Evolutionary conservation across 2,797 vertebrate genomes (phyloP), one percentile per base, ranked within the genome.

Genomic region (Lophius americanus): DNA sequence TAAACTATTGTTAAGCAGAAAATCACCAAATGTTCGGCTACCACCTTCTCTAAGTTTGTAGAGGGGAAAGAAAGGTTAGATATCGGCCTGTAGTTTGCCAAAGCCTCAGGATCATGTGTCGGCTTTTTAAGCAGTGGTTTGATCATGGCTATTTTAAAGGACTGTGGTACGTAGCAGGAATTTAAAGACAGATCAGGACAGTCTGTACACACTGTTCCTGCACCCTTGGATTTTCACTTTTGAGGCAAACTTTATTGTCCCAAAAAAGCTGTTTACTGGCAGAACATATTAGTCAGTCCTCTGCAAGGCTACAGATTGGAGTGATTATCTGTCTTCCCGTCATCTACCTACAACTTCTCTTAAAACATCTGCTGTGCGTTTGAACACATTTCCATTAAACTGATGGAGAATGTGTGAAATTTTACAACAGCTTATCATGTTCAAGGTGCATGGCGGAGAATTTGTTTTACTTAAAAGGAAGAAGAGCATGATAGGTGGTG

Each of bases 331-430:
- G 62, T 51, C 33, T 60, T 63, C 47, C 51, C 43, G 44, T 47
- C 68, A 42, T 58, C 46, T 48, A 9, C 49, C 55, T 35, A 23
- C 23, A 23, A 50, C 55, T 68, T 36, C 55, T 50, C 39, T 13
- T 12, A 32, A 37, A 49, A 36, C 57, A 12, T 63, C 64, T 14
- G 33, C 52, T 35, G 11, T 9, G n/a, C 50, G 7, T 59, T 37
- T 43, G n/a, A 47, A 60, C 61, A 23, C 9, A 23, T 37, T 23
- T 5, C 32, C 42, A 3, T 66, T 55, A 61, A 60, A 70, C 65
- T 81, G 75, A 78, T 78, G 57, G 71, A 54, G 68, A 82, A 69
- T 60, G 74, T 74, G 70, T 77, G 76, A 76, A 73, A 65, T 68
- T 67, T 72, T 75, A 66, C 72, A n/a, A 61, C 57, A 64, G 56